Evolutionary conservation across 2,888 invertebrate species (phyloP).

Genomic region (Megaustenia siamemsis): DNA sequence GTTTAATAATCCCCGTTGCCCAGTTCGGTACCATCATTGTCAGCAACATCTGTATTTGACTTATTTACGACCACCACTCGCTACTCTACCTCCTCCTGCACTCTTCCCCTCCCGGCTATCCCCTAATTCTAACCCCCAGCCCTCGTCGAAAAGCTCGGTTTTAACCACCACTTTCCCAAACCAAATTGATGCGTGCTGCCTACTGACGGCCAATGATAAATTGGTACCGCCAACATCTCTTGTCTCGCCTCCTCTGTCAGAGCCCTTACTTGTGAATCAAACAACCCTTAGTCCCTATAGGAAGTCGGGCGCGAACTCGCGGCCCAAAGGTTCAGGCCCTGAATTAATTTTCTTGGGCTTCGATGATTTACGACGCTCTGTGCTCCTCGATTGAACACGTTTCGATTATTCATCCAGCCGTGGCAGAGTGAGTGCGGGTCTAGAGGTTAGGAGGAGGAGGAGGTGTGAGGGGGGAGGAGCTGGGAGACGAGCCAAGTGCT

Average conservation of each 20-base stretch:
- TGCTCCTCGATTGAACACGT: constrained; percentile 29
- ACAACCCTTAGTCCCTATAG: constrained; percentile 37
- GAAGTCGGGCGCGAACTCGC: constrained; percentile 39
- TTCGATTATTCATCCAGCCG: constrained; percentile 41
- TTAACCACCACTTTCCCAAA: constrained; percentile 5
- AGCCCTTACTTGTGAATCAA: constrained; percentile 39
- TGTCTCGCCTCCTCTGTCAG: constrained; percentile 30
- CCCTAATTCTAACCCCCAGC: neutral
- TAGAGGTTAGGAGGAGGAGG: neutral
- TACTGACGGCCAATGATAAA: constrained; percentile 38
- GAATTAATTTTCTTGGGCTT: constrained; percentile 36
- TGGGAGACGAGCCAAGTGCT: neutral
- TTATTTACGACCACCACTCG: no score
- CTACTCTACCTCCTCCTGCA: neutral
- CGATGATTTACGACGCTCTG: constrained; percentile 42
- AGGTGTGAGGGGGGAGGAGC: constrained; percentile 14
- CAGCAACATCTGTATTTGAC: no score
- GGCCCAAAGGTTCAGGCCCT: constrained; percentile 10
- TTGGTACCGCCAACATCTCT: constrained; percentile 43
- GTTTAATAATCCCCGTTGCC: no score
- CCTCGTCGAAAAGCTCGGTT: neutral
- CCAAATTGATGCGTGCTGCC: constrained; percentile 32
- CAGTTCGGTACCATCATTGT: no score
- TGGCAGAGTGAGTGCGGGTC: constrained; percentile 29
- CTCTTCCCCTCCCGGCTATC: neutral